Evolutionary conservation across 2,888 invertebrate species (phyloP).

Genomic region (Rosalia funebris): DNA sequence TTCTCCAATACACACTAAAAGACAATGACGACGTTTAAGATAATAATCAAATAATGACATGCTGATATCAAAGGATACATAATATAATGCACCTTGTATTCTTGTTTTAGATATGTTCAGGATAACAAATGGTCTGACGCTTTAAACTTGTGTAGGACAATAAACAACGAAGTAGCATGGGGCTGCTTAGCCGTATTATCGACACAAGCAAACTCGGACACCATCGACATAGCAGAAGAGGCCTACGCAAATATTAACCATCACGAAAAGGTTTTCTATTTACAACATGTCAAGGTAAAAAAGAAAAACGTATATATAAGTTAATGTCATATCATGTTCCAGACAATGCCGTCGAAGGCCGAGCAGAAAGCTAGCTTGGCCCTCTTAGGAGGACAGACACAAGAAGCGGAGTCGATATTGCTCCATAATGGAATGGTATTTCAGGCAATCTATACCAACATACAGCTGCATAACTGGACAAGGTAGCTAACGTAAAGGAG

Average conservation of each 20-base stretch:
- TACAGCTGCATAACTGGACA: conserved; percentile 79
- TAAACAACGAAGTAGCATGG: conserved; percentile 81
- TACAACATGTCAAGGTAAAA: conserved; percentile 81
- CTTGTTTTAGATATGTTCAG: conserved; percentile 69
- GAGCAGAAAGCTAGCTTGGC: conserved; percentile 75
- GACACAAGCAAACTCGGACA: conserved; percentile 78
- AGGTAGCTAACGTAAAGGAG: too few species aligned
- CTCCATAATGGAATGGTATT: conserved; percentile 75
- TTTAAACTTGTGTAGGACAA: conserved; percentile 58
- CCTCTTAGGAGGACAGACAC: conserved; percentile 73
- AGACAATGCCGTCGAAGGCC: conserved; percentile 67
- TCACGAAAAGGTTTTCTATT: conserved; percentile 86
- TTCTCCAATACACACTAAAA: too few species aligned
- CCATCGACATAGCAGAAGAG: conserved; percentile 90
- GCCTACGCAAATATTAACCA: conserved; percentile 92
- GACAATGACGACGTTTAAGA: too few species aligned
- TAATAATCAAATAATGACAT: too few species aligned
- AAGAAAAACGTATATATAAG: not conserved
- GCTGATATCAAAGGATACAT: too few species aligned
- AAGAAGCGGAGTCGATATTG: conserved; percentile 78
- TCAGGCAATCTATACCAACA: conserved; percentile 77
- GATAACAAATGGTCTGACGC: conserved; percentile 76
- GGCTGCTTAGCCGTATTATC: conserved; percentile 93
- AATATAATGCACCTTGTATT: too few species aligned
- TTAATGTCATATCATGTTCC: not conserved